Evolutionary conservation across 1,140 invertebrate genomes (phyloP), one percentile per base, ranked within the genome.

Genomic region (Drosophila saltans): DNA sequence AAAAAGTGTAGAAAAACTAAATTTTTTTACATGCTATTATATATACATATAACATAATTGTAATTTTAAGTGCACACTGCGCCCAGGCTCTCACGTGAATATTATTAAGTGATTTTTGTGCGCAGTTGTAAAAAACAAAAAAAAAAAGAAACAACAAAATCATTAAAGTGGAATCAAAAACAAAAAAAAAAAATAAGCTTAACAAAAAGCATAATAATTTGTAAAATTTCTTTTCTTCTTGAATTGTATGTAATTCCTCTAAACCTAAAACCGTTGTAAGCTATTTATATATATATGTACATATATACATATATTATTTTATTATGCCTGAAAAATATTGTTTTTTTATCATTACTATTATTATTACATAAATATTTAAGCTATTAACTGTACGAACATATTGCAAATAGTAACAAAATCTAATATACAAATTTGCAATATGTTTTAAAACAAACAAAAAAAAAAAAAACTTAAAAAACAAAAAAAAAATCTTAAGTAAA

Each of bases 31-130:
- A 57, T 39, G 45, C 28, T 65, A 55, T 73, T 48, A 61, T 33
- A 60, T 66, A 39, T 40, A 59, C 21, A 30, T 66, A 40, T 57
- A 24, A 57, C 39, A 66, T 57, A 40, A 24, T 55, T 56, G 2
- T 56, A 55, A 48, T 59, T 59, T 58, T 59, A 59, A 39, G 57
- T 40, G 57, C 21, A 78, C 58, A 16, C 58, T 33, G 43, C 58
- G 69, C 74, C 66, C 75, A 72, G 24, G 62, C 62, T 59, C 48
- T 74, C 67, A 79, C 63, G 79, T 68, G 70, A 84, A 73, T 84
- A 83, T 80, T 85, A 85, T 77, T 78, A 77, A 86, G 76, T 81
- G 78, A 67, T 60, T 66, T 69, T 21, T 78, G 72, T 55, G 68
- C 60, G 56, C 48, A 28, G 36, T 36, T 76, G 66, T 67, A 69